Percentiles rank a stretch among this genome's conserved stretches.
Evolutionary conservation across 2,888 invertebrate genomes (phyloP).

Genomic region (Scaptomyza caliginosa): DNA sequence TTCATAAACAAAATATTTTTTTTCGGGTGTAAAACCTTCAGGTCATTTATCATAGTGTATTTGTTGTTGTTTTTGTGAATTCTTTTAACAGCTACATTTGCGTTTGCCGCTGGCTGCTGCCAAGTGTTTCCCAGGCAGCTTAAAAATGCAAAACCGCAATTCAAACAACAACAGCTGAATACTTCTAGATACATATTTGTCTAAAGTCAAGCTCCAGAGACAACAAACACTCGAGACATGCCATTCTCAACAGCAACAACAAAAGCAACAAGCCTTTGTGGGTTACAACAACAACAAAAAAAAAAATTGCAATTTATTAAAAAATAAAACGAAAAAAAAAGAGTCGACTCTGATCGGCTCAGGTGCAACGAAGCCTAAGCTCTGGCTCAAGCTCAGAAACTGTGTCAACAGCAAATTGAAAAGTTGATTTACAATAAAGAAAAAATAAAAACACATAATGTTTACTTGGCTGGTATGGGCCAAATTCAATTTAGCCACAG

Average conservation of each 20-base stretch:
- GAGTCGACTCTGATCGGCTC: conserved; percentile 39
- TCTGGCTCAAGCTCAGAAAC: conserved; percentile 47
- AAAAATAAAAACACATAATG: conserved; percentile 36
- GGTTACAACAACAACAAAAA: conserved; percentile 29
- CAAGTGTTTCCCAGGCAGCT: conserved; percentile 66
- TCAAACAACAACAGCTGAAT: conserved; percentile 21
- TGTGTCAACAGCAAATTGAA: conserved; percentile 77
- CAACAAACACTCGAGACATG: conserved; percentile 39
- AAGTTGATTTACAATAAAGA: conserved; percentile 69
- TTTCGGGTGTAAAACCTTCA: conserved; percentile 32
- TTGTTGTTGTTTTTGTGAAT: conserved; percentile 10
- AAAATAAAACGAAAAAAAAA: conserved; percentile 14
- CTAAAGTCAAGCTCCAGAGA: conserved; percentile 46
- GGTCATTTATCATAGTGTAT: conserved; percentile 70
- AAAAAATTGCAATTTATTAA: conserved; percentile 69
- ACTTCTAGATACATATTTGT: conserved; percentile 48
- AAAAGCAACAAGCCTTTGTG: conserved; percentile 24
- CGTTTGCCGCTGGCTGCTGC: conserved; percentile 23
- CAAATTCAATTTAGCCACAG: conserved; percentile 65
- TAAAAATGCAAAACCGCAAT: conserved; percentile 36
- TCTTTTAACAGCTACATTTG: conserved; percentile 71
- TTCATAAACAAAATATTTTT: not conserved
- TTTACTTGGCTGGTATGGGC: conserved; percentile 56
- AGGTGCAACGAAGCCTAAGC: conserved; percentile 56
- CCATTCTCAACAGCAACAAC: conserved; percentile 43